A percentile compares a stretch with the other conserved stretches of the same genome.
Conservation (phyloP, 2,797 vertebrate species). For the Mastacembelus armatus region DNA sequence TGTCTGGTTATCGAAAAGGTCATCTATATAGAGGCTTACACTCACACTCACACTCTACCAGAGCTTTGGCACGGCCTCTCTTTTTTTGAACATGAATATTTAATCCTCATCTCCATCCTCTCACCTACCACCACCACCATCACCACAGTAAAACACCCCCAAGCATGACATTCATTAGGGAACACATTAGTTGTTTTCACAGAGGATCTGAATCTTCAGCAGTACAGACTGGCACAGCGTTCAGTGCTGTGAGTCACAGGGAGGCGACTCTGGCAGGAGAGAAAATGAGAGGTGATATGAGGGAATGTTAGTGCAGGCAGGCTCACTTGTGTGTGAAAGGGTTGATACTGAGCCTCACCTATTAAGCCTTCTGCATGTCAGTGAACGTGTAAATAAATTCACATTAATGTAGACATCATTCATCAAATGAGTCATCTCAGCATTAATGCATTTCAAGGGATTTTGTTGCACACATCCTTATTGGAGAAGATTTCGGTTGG, state of each 20-base stretch:
- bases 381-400: slow-evolving; percentile 2
- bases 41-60: not conserved
- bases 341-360: slow-evolving; percentile 4
- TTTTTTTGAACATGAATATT: slow-evolving; percentile 3
- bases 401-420: not conserved
- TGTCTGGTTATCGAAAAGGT: slow-evolving; percentile 37
- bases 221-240: slow-evolving; percentile 9
- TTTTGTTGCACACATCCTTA: not conserved
- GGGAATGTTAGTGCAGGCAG: slow-evolving; percentile 16
- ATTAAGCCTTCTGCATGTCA: not conserved
- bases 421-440: too few relatives aligned
- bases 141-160: slow-evolving; percentile 27
- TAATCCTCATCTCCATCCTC: slow-evolving; percentile 23
- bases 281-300: slow-evolving; percentile 37
- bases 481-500: not conserved
- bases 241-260: slow-evolving; percentile 53
- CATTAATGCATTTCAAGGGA: not conserved
- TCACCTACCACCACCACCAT: slow-evolving; percentile 28
- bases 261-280: slow-evolving; percentile 41
- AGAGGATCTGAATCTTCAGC: slow-evolving; percentile 24
- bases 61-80: too few relatives aligned
- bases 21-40: slow-evolving; percentile 1
- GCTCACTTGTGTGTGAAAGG: slow-evolving; percentile 16
- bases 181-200: slow-evolving; percentile 28
- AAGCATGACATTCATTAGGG: slow-evolving; percentile 22